Conservation (phyloP, 2,797 vertebrate species). For the Paguma larvata region DNA sequence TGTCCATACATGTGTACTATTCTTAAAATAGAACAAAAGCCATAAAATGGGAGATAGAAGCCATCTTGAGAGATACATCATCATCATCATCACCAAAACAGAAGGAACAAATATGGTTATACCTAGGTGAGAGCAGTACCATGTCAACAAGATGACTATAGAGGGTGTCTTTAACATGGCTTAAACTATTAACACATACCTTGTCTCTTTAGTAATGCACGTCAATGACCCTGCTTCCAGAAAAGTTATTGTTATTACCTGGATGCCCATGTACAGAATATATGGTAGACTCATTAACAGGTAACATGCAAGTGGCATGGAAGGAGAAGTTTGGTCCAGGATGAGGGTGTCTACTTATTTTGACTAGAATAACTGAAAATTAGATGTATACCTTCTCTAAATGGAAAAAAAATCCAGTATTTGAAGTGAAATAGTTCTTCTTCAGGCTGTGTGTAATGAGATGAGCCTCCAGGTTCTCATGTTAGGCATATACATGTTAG, state of each 20-base stretch:
- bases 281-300: not conserved
- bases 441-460: not conserved
- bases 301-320: not conserved
- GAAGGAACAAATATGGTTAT: not conserved
- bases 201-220: not conserved
- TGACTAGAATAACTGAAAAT: not conserved
- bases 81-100: not conserved
- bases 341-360: not conserved
- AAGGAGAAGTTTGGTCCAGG: not conserved
- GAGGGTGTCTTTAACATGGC: not conserved
- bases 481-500: not conserved
- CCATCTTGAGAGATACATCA: not conserved
- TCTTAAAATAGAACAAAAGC: not conserved
- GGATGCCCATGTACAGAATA: not conserved
- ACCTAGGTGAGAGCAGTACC: not conserved
- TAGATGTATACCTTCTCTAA: not conserved
- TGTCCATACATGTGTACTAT: not conserved
- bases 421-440: constrained; percentile 20
- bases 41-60: not conserved
- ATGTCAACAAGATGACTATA: not conserved
- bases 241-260: not conserved
- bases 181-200: not conserved
- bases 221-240: not conserved
- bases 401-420: not conserved
- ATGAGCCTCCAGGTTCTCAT: not conserved